These are phyloP conservation scores for Hirudinaria manillensis DNA, from an alignment of 2,888 invertebrate genomes.

Conservation along the genomic window DNA sequence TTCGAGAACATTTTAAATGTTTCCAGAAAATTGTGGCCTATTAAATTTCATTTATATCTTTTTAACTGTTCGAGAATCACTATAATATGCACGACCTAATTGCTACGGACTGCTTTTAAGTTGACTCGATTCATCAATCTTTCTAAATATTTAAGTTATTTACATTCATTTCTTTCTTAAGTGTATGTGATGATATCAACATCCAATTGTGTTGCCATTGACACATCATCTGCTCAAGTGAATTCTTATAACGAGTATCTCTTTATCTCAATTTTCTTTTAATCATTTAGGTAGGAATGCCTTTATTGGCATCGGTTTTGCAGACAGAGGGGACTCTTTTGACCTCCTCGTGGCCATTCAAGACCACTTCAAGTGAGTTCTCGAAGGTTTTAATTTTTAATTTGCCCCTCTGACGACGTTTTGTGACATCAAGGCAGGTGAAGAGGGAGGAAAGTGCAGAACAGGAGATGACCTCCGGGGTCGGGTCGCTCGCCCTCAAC, in stretches of 20 bases:
- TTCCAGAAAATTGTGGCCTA: not conserved
- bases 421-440: constrained; percentile 43
- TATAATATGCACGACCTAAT: too few relatives aligned
- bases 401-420: not conserved
- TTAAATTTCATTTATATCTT: too few relatives aligned
- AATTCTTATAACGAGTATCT: too few relatives aligned
- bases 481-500: not conserved
- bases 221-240: too few relatives aligned
- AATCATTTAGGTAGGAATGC: constrained; percentile 61
- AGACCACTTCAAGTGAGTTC: constrained; percentile 81
- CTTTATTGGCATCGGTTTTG: constrained; percentile 93
- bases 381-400: not conserved
- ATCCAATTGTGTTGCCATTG: too few relatives aligned
- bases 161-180: too few relatives aligned
- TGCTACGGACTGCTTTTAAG: too few relatives aligned
- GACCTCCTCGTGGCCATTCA: constrained; percentile 96
- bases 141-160: too few relatives aligned
- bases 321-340: constrained; percentile 95
- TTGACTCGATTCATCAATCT: too few relatives aligned
- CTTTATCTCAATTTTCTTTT: too few relatives aligned
- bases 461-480: constrained; percentile 55
- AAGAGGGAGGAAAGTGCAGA: constrained; percentile 62
- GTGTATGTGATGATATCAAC: too few relatives aligned
- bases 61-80: too few relatives aligned
- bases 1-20: not conserved